Base-by-base conservation (phyloP, 2,113 vertebrate genomes). In the Bos indicus region DNA sequence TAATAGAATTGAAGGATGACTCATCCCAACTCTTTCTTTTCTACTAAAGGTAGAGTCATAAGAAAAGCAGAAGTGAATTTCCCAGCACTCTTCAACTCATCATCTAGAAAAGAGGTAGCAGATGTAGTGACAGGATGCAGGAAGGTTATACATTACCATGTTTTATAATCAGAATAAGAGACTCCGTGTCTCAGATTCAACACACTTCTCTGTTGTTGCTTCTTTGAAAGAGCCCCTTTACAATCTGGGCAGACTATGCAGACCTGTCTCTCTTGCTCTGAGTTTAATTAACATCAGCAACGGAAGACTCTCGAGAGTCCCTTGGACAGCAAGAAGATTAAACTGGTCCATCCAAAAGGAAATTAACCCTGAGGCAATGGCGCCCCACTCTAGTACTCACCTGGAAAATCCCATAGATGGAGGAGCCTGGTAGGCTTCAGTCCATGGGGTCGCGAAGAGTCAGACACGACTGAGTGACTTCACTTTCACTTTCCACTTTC, bases 31-130 rank as follows among this genome's bases (percentile, higher is more conserved):
- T 64, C 57, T 90, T 83, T 95, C 74, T 97, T 78, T 84, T 78
- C 48, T 52, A 30, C 33, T 88, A 52, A 52, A 91, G 64, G 77
- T 21, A 64, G 26, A 94, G 52, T 64, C 77, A 56, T 1, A 81
- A 90, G 60, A 95, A 88, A 82, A 96, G 36, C 6, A 92, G 48
- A n/a, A 83, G n/a, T 13, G n/a, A 59, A 25, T 52, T 54, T 84
- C 59, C 59, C 4, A 62, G 52, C 30, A 48, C 40, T 25, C 17
- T 19, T 57, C 51, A 67, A 21, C 40, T 59, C 21, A 56, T 36
- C 54, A 54, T 9, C 64, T 59, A 74, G 30, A 43, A 56, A 64
- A 85, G 81, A 64, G 54, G 14, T 60, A 51, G 54, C 62, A 87
- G 40, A 43, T 9, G 28, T 71, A 19, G 23, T 16, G 26, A 23